Percentiles rank a stretch among this genome's conserved stretches.
phyloP scores from a whole-genome alignment of 2,113 vertebrate genomes.

The Erinaceus europaeus region DNA sequence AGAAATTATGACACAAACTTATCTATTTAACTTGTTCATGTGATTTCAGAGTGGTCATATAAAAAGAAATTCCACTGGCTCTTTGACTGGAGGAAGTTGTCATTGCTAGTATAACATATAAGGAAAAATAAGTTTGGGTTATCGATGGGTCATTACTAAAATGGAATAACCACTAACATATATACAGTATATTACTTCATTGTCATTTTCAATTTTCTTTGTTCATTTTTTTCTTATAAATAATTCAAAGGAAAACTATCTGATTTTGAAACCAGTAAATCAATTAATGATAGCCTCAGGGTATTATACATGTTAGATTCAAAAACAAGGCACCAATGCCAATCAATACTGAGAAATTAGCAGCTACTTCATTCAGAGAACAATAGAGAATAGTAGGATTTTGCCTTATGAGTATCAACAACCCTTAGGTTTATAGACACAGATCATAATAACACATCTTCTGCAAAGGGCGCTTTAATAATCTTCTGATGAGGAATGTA shows the following conservation, averaged over 20 bases:
- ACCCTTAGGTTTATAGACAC: slow-evolving; percentile 53
- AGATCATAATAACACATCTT: slow-evolving; percentile 63
- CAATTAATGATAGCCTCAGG: slow-evolving; percentile 16
- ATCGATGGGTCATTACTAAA: not conserved
- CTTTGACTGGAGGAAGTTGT: not conserved
- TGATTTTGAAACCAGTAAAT: slow-evolving; percentile 53
- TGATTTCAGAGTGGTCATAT: not conserved
- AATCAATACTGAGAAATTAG: slow-evolving; percentile 58
- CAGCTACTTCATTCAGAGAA: slow-evolving; percentile 64
- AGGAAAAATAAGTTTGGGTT: not conserved
- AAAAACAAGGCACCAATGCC: not conserved
- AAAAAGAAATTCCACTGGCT: not conserved
- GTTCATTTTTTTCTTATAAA: slow-evolving; percentile 48
- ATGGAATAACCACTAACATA: not conserved
- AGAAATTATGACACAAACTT: not conserved
- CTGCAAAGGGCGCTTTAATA: slow-evolving; percentile 64
- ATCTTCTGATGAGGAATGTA: slow-evolving; percentile 63
- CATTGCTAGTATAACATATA: not conserved
- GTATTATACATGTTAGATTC: not conserved
- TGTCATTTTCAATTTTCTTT: slow-evolving; percentile 34
- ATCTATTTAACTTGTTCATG: not conserved
- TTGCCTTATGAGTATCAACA: slow-evolving; percentile 57
- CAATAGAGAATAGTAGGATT: slow-evolving; percentile 51
- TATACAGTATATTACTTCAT: not conserved
- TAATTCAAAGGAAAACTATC: slow-evolving; percentile 36